Conservation (phyloP, 2,113 vertebrate species). For the Silurus asotus region DNA sequence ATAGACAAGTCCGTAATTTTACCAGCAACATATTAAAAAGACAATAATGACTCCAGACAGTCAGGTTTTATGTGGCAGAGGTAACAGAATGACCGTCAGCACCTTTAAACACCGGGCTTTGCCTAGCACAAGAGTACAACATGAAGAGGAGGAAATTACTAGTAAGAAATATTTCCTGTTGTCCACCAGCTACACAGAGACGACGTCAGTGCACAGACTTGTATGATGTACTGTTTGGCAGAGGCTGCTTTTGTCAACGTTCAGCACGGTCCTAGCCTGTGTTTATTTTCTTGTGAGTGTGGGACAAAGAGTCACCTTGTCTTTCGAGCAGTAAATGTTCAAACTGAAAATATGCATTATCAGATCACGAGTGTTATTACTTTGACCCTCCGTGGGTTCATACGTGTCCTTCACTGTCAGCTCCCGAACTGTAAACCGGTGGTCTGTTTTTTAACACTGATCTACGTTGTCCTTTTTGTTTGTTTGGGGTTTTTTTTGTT, state of each 20-base stretch:
- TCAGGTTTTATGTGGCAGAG: slow-evolving; percentile 15
- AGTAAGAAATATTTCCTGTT: slow-evolving; percentile 25
- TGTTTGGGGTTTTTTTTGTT: background rate
- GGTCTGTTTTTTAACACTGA: slow-evolving; percentile 26
- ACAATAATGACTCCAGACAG: slow-evolving; percentile 16
- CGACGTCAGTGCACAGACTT: background rate
- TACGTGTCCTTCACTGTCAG: background rate
- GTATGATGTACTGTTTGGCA: slow-evolving; percentile 26
- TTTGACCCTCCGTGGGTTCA: slow-evolving; percentile 7
- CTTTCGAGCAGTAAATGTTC: slow-evolving; percentile 23
- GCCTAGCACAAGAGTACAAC: slow-evolving; percentile 26
- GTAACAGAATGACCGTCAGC: slow-evolving; percentile 31
- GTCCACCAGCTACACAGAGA: slow-evolving; percentile 23
- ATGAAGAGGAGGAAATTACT: slow-evolving; percentile 20
- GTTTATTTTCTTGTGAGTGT: slow-evolving; percentile 23
- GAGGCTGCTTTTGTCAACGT: slow-evolving; percentile 7
- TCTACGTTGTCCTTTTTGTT: slow-evolving; percentile 4
- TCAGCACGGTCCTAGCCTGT: slow-evolving; percentile 16
- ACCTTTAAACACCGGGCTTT: slow-evolving; percentile 34
- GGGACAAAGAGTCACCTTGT: slow-evolving; percentile 32
- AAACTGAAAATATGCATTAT: slow-evolving; percentile 27
- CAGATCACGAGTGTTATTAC: slow-evolving; percentile 24
- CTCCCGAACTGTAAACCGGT: background rate
- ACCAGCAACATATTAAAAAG: slow-evolving; percentile 35
- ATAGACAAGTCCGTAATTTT: slow-evolving; percentile 20